Conservation (phyloP, 2,113 vertebrate genomes). For the Zosterops lateralis region DNA sequence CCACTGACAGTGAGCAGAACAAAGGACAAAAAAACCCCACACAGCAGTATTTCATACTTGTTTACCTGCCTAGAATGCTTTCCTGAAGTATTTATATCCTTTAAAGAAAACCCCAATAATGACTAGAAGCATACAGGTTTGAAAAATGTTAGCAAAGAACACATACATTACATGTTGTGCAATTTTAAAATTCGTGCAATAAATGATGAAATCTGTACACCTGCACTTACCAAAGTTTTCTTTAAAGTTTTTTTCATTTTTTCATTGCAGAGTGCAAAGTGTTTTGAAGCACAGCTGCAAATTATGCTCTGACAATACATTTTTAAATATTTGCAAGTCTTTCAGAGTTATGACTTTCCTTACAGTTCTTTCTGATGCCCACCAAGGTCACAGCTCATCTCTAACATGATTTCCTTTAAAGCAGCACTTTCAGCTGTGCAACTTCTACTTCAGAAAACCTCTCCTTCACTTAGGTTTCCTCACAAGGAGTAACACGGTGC, state of each 20-base stretch:
- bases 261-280: not conserved
- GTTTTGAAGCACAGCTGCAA: not conserved
- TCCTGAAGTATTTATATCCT: not conserved
- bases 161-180: not conserved
- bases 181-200: not conserved
- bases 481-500: not conserved
- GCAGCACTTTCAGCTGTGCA: not conserved
- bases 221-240: not conserved
- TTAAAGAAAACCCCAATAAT: not conserved
- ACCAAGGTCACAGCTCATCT: not conserved
- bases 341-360: not conserved
- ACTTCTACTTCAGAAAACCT: not conserved
- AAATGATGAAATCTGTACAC: not conserved
- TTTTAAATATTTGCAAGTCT: not conserved
- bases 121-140: fast-evolving
- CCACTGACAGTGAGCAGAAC: not conserved
- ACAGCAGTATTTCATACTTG: not conserved
- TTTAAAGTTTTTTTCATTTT: not conserved
- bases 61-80: not conserved
- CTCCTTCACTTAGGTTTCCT: not conserved
- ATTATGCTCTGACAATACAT: not conserved
- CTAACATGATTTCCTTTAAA: not conserved
- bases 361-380: not conserved
- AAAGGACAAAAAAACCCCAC: not conserved
- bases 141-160: not conserved